Evolutionary conservation across 2,888 invertebrate genomes (phyloP).

Genomic region (Rhagophthalmus giganteus): DNA sequence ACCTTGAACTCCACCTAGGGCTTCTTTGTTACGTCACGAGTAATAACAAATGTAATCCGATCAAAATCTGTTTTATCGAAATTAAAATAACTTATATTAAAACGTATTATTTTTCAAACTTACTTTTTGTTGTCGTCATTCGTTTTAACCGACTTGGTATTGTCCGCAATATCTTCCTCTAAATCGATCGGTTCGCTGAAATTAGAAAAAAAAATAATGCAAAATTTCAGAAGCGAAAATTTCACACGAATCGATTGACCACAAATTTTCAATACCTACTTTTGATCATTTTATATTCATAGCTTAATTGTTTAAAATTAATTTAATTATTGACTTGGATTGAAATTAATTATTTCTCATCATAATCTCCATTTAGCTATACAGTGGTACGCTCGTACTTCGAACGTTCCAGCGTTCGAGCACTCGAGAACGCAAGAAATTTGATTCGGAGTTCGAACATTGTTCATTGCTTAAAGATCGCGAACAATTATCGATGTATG

Average conservation of each 20-base stretch:
- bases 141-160: slow-evolving; percentile 67
- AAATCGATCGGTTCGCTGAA: slow-evolving; percentile 62
- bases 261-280: slow-evolving; percentile 1
- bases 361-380: too few species aligned
- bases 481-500: too few species aligned
- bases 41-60: slow-evolving; percentile 7
- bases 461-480: too few species aligned
- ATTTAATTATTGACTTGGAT: too few species aligned
- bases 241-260: background rate
- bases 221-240: background rate
- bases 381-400: too few species aligned
- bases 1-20: slow-evolving; percentile 45
- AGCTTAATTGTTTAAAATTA: too few species aligned
- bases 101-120: slow-evolving; percentile 46
- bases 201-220: slow-evolving; percentile 25
- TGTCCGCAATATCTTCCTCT: slow-evolving; percentile 72
- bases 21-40: slow-evolving; percentile 37
- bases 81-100: slow-evolving; percentile 3
- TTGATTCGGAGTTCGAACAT: too few species aligned
- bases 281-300: too few species aligned
- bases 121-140: slow-evolving; percentile 71
- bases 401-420: too few species aligned
- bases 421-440: too few species aligned
- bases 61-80: slow-evolving; percentile 6
- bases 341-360: too few species aligned